These are phyloP conservation scores for Rhinoraja longicauda DNA, from an alignment of 2,797 vertebrate genomes.

Conservation along the genomic window DNA sequence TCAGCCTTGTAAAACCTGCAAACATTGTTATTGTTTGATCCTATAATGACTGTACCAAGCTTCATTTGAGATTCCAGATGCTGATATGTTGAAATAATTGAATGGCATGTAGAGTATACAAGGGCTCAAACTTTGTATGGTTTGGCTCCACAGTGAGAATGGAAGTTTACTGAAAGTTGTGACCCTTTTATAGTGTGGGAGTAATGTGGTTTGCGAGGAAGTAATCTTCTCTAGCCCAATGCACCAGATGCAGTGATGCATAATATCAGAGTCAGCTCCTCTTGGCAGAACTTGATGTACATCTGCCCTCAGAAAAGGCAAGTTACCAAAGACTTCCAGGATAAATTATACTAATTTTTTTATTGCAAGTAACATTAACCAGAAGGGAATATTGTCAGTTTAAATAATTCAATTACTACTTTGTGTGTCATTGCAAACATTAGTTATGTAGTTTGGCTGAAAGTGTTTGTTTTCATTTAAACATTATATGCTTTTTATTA, in stretches of 20 bases:
- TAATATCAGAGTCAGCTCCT: not conserved
- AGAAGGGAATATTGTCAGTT: not conserved
- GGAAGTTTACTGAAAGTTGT: not conserved
- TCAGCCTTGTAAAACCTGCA: not conserved
- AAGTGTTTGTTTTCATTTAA: not conserved
- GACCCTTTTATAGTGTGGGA: not conserved
- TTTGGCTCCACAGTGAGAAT: not conserved
- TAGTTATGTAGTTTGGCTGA: not conserved
- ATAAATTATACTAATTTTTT: not conserved
- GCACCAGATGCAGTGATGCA: not conserved
- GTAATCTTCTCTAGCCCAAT: not conserved
- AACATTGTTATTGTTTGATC: not conserved
- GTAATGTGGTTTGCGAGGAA: not conserved
- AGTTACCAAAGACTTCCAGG: not conserved
- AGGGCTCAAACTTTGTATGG: not conserved
- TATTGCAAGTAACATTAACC: not conserved
- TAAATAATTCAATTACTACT: not conserved
- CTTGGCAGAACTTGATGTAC: not conserved
- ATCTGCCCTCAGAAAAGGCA: not conserved
- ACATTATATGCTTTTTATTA: not conserved
- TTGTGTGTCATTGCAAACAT: not conserved
- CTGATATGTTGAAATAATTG: not conserved
- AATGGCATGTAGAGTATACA: not conserved
- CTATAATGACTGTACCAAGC: not conserved
- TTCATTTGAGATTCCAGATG: not conserved